Conservation (phyloP, 2,888 invertebrate genomes). For the Dynastes hyllus region DNA sequence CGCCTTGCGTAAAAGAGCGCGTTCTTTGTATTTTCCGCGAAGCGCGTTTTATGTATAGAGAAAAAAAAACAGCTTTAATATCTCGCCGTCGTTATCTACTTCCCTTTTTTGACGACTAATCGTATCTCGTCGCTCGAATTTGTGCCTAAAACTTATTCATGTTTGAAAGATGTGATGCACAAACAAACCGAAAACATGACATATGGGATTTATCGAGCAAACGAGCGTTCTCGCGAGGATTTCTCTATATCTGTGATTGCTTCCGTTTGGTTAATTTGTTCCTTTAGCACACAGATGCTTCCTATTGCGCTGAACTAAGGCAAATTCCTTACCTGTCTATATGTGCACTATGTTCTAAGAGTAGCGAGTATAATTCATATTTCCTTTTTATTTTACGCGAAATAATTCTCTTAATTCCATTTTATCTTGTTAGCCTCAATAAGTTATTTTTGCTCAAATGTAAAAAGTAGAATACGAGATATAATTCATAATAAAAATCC, state of each 20-base stretch:
- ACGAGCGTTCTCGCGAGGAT: background rate
- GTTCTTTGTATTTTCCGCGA: background rate
- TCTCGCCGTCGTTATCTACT: background rate
- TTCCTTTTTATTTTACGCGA: no score
- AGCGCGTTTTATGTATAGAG: conserved; percentile 7
- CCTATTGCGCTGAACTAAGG: conserved; percentile 18
- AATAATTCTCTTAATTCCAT: no score
- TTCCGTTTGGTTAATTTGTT: conserved; percentile 47
- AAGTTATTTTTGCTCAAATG: no score
- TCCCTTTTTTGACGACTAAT: conserved; percentile 22
- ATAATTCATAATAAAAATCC: no score
- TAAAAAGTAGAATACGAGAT: no score
- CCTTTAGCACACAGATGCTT: conserved; percentile 23
- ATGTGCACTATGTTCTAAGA: no score
- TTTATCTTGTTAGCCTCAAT: no score
- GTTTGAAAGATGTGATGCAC: conserved; percentile 33
- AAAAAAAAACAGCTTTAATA: background rate
- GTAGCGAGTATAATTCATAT: no score
- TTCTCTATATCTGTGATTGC: conserved; percentile 34
- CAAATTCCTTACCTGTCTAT: conserved; percentile 11
- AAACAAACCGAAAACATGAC: conserved; percentile 41
- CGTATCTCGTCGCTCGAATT: conserved; percentile 25
- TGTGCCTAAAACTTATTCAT: conserved; percentile 34
- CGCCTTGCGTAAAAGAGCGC: conserved; percentile 8
- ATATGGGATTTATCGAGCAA: conserved; percentile 47